A percentile compares a stretch with the other conserved stretches of the same genome.
These are phyloP conservation scores for Ceratotherium simum DNA, from an alignment of 2,113 vertebrate genomes.

Conservation along the genomic window DNA sequence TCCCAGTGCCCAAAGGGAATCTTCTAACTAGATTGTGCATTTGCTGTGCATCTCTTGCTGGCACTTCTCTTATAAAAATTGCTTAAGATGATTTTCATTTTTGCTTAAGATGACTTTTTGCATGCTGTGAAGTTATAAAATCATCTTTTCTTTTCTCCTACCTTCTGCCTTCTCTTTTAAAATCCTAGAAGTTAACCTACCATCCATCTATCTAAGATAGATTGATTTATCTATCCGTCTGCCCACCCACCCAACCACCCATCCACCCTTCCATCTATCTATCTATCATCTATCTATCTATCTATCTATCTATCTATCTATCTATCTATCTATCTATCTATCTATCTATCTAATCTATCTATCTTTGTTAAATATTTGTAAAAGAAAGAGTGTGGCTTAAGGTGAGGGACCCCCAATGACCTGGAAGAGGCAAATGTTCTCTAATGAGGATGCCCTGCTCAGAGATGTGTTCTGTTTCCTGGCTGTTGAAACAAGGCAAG, in stretches of 20 bases:
- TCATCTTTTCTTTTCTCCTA: background rate
- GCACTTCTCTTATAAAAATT: background rate
- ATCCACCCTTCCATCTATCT: background rate
- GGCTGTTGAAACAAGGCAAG: background rate
- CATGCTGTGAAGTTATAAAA: background rate
- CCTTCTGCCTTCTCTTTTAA: slow-evolving; percentile 31
- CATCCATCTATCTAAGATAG: background rate
- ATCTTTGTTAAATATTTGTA: background rate
- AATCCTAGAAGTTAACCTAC: background rate
- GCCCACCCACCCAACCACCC: background rate
- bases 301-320: background rate
- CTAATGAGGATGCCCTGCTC: background rate
- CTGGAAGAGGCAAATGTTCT: background rate
- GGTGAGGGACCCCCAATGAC: background rate
- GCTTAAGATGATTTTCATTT: background rate
- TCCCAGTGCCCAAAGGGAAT: background rate
- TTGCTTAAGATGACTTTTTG: slow-evolving; percentile 8
- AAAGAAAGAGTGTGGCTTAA: background rate
- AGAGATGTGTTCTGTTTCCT: background rate
- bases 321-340: background rate
- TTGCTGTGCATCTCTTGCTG: background rate
- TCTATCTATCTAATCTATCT: background rate
- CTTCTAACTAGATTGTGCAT: background rate
- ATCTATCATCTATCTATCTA: background rate
- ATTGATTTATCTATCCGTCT: background rate